Base-by-base conservation (phyloP, 2,888 invertebrate species). In the Dicranocentrus wangi region DNA sequence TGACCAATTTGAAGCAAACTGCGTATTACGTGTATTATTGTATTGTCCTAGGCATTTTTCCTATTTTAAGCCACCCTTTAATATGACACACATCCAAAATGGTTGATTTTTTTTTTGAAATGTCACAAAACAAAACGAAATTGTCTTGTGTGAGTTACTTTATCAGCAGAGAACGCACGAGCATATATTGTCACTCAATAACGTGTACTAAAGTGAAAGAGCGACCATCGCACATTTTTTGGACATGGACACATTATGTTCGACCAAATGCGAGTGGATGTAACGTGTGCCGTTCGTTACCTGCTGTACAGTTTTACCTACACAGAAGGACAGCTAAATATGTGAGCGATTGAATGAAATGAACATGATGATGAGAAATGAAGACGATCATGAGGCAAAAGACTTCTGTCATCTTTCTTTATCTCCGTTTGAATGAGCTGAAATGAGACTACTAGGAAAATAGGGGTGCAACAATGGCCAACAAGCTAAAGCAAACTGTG, bases 401-500 rank as follows among this genome's bases (percentile, higher is more conserved):
- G 66, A 39, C 21, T 15, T 17, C 55, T 66, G 55, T 70, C 80
- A 66, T 72, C 23, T 68, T 82, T 60, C 60, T 76, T 61, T 72
- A 71, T 66, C 51, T 66, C 28, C 75, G 53, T 76, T 65, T 69
- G 19, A 76, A 53, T 65, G 66, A 70, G 63, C 70, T 27, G 53
- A 70, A 78, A 70, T 70, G 70, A 65, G 65, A 70, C 70, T 55
- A 66, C 27, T 51, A 32, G 23, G 58, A 60, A 51, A 70, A 78
- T 58, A 65, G 43, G 23, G 13, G 69, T 39, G 61, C 77, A 77
- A 79, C 71, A 79, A 71, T 70, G 47, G 68, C 72, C 72, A 80
- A 80, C 72, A 80, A 77, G 77, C 58, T 43, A 77, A 81, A 77
- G 77, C 82, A 82, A 82, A 82, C 82, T 82, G 77, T 76, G 82